These are phyloP conservation scores for Erethizon dorsatum DNA, from an alignment of 2,797 vertebrate species.

Conservation along the genomic window DNA sequence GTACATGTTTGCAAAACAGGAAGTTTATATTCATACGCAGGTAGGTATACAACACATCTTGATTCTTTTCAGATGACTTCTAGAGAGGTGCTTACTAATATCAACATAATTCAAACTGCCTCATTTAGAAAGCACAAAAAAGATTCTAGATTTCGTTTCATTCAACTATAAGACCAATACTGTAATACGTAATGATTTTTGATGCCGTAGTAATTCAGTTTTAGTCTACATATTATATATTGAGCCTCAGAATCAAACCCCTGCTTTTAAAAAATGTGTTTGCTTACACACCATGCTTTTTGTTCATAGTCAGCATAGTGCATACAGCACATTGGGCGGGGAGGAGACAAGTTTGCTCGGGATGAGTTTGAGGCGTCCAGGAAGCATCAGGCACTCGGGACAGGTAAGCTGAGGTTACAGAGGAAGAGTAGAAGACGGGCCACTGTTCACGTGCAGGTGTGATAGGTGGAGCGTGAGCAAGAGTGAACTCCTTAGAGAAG, in stretches of 20 bases:
- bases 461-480: neutral
- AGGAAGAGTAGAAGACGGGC: neutral
- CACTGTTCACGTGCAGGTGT: neutral
- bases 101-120: neutral
- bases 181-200: neutral
- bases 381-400: neutral
- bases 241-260: neutral
- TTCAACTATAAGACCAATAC: neutral
- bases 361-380: neutral
- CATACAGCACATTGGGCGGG: neutral
- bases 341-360: neutral
- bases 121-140: constrained; percentile 39
- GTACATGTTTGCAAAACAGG: neutral
- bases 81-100: neutral
- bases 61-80: neutral
- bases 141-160: constrained; percentile 15
- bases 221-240: neutral
- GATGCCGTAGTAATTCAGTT: neutral
- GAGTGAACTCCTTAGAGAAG: neutral
- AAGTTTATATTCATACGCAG: neutral
- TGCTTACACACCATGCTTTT: neutral
- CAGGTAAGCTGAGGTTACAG: neutral
- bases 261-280: neutral
- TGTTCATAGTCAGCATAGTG: neutral
- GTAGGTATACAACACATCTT: neutral